Evolutionary conservation across 2,113 vertebrate genomes (phyloP).

Genomic region (Cavia aperea): DNA sequence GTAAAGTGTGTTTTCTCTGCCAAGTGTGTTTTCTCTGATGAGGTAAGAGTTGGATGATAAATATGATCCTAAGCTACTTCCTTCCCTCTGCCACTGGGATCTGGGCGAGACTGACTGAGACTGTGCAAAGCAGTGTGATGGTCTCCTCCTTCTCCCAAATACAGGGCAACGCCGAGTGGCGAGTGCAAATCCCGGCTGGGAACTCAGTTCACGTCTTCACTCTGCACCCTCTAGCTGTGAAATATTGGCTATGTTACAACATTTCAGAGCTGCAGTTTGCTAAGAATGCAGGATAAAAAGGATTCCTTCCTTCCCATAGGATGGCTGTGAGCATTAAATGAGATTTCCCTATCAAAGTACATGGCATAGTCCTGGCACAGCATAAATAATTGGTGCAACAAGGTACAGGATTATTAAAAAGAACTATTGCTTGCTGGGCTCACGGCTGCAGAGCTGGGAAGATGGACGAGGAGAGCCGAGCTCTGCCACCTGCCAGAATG

Average conservation of each 20-base stretch:
- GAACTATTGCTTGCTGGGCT: neutral
- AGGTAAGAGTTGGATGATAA: neutral
- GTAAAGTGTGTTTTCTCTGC: neutral
- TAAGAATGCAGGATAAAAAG: neutral
- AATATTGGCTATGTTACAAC: neutral
- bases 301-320: neutral
- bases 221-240: neutral
- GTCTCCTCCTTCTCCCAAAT: neutral
- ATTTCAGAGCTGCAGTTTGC: neutral
- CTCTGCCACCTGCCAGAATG: neutral
- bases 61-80: neutral
- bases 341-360: neutral
- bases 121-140: neutral
- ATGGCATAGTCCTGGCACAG: neutral
- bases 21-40: too few species aligned
- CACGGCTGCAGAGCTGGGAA: neutral
- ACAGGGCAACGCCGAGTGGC: neutral
- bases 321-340: neutral
- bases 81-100: neutral
- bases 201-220: neutral
- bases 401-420: neutral
- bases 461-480: fast-evolving
- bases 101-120: neutral
- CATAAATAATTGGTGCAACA: neutral
- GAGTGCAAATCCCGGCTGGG: neutral